Conservation (phyloP, 2,113 vertebrate genomes). For the Seriola dumerili region DNA sequence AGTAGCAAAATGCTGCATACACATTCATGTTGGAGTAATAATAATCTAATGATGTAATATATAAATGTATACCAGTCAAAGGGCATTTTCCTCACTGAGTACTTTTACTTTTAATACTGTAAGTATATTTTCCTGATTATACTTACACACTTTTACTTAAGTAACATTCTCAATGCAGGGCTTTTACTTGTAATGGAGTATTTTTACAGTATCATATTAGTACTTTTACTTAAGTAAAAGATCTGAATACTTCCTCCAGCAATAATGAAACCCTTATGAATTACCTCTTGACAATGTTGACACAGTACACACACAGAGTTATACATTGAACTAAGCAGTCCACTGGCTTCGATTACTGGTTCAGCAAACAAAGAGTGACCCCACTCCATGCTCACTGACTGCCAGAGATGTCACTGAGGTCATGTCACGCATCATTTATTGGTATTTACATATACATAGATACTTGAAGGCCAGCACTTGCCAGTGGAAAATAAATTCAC, state of each 20-base stretch:
- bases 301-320: background rate
- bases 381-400: background rate
- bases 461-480: background rate
- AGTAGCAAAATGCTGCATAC: background rate
- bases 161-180: background rate
- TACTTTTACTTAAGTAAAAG: too few relatives aligned
- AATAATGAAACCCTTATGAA: background rate
- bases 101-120: background rate
- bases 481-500: background rate
- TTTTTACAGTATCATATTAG: background rate
- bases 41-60: background rate
- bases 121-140: too few relatives aligned
- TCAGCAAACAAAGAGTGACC: background rate
- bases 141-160: too few relatives aligned
- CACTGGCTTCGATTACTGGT: too few relatives aligned
- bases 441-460: slow-evolving; percentile 29
- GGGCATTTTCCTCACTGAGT: background rate
- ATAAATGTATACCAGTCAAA: background rate
- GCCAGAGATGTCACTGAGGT: background rate
- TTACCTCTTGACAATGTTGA: background rate
- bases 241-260: too few relatives aligned
- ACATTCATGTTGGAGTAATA: background rate
- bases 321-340: too few relatives aligned
- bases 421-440: slow-evolving; percentile 28
- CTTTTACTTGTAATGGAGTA: background rate